Evolutionary conservation across 2,888 invertebrate species (phyloP), one percentile per base, ranked within the genome.

Genomic region (Tetranychus piercei): DNA sequence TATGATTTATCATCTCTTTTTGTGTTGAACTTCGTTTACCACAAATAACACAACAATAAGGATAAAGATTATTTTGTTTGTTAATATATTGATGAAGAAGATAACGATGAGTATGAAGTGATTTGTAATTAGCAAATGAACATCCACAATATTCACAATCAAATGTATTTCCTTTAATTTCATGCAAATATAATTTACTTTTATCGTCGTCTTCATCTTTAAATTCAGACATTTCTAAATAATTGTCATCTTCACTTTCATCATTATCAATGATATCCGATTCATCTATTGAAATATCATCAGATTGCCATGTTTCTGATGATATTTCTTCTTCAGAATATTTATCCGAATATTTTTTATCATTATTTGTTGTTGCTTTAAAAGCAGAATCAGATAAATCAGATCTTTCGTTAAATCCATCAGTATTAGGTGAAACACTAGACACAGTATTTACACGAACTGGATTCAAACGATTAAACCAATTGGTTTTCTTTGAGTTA

Each of bases 1-100:
- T 84, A 79, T 86, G 86, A 23, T 83, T 81, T 80, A 85, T 84
- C 79, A 86, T 84, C 74, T 81, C 81, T 45, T 80, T 80, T 78
- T 84, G 85, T 74, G 81, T 84, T 73, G 83, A 81, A 79, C 84
- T 76, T 67, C 76, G 76, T 74, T 74, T 75, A 64, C 76, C 77
- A 74, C 78, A 78, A 15, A 78, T 69, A 74, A 76, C 76, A 64
- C 34, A 34, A 34, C 4, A 34, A 34, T 34, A 34, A 5, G 34
- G 34, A 4, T 34, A 34, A 34, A 34, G 34, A 77, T 64, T 65
- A 34, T 64, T 44, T 18, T 20, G 34, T 76, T 64, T 65, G 23
- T 64, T 73, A 9, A 64, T 18, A 22, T 45, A 73, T 20, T 44
- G 55, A 22, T 73, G 64, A n/a, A 64, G 44, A 6, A 64, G 44